A percentile compares a stretch with the other conserved stretches of the same genome.
phyloP scores from a whole-genome alignment of 2,888 invertebrate species.

The Proisotoma minuta region DNA sequence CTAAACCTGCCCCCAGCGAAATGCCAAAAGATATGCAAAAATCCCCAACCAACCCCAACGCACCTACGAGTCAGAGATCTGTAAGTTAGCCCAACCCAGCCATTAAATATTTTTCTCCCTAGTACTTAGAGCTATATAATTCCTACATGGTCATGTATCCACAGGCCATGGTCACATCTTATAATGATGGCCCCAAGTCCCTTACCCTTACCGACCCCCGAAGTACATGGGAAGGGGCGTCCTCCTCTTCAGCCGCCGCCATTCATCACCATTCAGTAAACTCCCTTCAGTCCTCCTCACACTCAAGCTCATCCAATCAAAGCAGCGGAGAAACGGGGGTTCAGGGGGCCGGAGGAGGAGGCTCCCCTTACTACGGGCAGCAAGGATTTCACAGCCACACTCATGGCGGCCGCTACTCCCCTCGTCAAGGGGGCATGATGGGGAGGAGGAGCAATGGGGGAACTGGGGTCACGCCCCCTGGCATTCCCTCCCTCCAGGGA shows the following conservation, averaged over 20 bases:
- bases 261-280: conserved; percentile 44
- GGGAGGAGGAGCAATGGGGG: too few relatives aligned
- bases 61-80: conserved; percentile 29
- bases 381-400: too few relatives aligned
- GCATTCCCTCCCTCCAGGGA: too few relatives aligned
- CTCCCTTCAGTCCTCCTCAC: conserved; percentile 49
- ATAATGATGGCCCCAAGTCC: conserved; percentile 54
- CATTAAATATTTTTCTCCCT: conserved; percentile 43
- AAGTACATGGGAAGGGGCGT: conserved; percentile 34
- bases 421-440: too few relatives aligned
- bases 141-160: too few relatives aligned
- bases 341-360: too few relatives aligned
- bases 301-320: conserved; percentile 47
- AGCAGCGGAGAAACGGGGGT: conserved; percentile 46
- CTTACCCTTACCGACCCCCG: conserved; percentile 49
- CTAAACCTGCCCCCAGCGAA: conserved; percentile 52
- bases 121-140: too few relatives aligned
- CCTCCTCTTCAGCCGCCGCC: conserved; percentile 19
- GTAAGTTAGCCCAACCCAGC: conserved; percentile 42
- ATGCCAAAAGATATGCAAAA: conserved; percentile 39
- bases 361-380: too few relatives aligned
- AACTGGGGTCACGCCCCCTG: conserved; percentile 32
- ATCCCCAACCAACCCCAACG: conserved; percentile 25
- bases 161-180: conserved; percentile 55
- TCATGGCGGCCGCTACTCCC: too few relatives aligned